Evolutionary conservation across 2,888 invertebrate genomes (phyloP), one percentile per base, ranked within the genome.

Genomic region (Netelia virgata): DNA sequence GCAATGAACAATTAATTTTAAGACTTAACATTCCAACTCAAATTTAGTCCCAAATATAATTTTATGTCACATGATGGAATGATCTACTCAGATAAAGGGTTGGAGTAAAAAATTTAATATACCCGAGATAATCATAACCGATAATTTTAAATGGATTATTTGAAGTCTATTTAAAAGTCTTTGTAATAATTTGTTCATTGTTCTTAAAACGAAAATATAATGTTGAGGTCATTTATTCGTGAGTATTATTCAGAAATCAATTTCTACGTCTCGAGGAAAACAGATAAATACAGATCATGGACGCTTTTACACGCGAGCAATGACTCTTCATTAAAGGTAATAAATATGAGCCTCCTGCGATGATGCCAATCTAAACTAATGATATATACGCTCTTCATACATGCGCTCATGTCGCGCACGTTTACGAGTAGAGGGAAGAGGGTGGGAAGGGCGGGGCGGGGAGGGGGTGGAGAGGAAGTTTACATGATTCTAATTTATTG

Each of bases 401-500:
- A 79, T 23, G 50, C 66, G 16, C 41, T 23, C 16, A 72, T 43
- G 16, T 23, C 55, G 50, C 36, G 69, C 72, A 43, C 61, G 83
- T 63, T 80, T 72, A 68, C 72, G 59, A 64, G 14, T 59, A 50
- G 9, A n/a, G 50, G 43, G 61, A 59, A 28, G 41, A 68, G 63
- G 70, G 20, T 23, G 53, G 57, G 63, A 23, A 76, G 43, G 66
- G 59, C 41, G 59, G 41, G 55, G 64, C 53, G 77, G 61, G 82
- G 73, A 76, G 77, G 63, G 66, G n/a, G n/a, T n/a, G n/a, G n/a
- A n/a, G n/a, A 80, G 78, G 79, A 85, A 86, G 87, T 88, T 89
- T 87, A 86, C 88, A 89, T 84, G 90, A 90, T 91, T 90, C 89
- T 92, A 92, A 91, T 92, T 92, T 92, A 92, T 92, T 90, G 91